A percentile compares a stretch with the other conserved stretches of the same genome.
phyloP scores from a whole-genome alignment of 2,797 vertebrate species.

The Melanotaenia parkinsoni region DNA sequence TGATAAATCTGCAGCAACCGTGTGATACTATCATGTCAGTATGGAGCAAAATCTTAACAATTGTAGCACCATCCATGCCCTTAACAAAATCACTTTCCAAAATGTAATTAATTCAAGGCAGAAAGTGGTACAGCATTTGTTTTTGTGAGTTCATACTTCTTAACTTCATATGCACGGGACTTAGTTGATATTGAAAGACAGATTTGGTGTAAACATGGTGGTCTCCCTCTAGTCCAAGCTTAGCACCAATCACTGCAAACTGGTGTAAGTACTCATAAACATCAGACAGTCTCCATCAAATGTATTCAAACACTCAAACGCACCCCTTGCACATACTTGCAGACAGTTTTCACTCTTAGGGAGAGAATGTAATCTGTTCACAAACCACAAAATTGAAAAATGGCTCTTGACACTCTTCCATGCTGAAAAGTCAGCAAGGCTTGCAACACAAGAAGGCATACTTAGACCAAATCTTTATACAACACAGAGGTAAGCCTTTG shows the following conservation, averaged over 20 bases:
- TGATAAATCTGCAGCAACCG: no score
- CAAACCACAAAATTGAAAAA: constrained; percentile 80
- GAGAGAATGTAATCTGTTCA: constrained; percentile 74
- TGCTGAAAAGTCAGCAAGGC: constrained; percentile 57
- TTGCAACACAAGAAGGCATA: constrained; percentile 62
- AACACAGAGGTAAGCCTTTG: constrained; percentile 46
- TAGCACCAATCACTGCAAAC: constrained; percentile 58
- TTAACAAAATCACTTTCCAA: constrained; percentile 7
- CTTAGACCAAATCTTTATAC: constrained; percentile 52
- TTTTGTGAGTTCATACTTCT: constrained; percentile 21
- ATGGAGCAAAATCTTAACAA: no score
- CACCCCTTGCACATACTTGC: constrained; percentile 33
- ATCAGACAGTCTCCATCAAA: constrained; percentile 62
- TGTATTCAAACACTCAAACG: constrained; percentile 10
- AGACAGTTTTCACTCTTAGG: constrained; percentile 42
- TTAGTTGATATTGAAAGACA: constrained; percentile 44
- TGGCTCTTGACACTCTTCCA: constrained; percentile 67
- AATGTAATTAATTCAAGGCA: constrained; percentile 24
- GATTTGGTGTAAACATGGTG: constrained; percentile 41
- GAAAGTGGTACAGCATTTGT: constrained; percentile 10
- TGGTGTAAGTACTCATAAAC: constrained; percentile 57
- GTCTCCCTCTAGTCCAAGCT: constrained; percentile 46
- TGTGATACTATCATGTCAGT: no score
- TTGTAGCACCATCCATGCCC: constrained; percentile 21
- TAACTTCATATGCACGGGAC: constrained; percentile 30